Conservation (phyloP, 2,888 invertebrate genomes). For the Cordilura impudica region DNA sequence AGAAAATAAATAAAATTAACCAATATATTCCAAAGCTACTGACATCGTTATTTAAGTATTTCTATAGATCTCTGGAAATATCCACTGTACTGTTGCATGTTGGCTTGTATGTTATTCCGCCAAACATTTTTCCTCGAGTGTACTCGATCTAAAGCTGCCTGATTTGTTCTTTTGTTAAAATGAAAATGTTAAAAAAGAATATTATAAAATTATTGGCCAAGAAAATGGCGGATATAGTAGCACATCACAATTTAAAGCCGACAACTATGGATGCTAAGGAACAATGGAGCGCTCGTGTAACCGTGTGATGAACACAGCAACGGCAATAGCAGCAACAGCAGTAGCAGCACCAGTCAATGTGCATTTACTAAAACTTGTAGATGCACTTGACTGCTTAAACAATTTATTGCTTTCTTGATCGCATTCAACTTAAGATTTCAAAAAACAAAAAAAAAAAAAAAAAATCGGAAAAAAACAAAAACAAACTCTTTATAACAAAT, state of each 20-base stretch:
- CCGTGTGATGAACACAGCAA: constrained; percentile 21
- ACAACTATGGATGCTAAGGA: constrained; percentile 7
- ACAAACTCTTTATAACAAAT: constrained; percentile 35
- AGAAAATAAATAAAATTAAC: too few species aligned
- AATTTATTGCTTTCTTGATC: constrained; percentile 72
- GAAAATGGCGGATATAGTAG: constrained; percentile 56
- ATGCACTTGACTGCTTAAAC: constrained; percentile 68
- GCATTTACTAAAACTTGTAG: constrained; percentile 53
- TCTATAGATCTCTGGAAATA: too few species aligned
- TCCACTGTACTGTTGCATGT: too few species aligned
- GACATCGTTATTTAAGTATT: too few species aligned
- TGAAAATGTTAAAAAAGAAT: constrained; percentile 1
- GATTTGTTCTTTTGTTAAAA: constrained; percentile 26
- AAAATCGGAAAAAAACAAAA: not conserved
- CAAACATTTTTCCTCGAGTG: constrained; percentile 13
- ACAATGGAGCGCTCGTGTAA: constrained; percentile 18
- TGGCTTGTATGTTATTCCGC: not conserved
- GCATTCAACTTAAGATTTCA: constrained; percentile 64
- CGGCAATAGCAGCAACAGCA: constrained; percentile 15
- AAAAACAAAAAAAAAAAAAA: constrained; percentile 9
- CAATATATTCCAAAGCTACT: too few species aligned
- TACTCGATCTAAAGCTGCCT: not conserved
- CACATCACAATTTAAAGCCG: constrained; percentile 40
- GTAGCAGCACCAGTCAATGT: constrained; percentile 33
- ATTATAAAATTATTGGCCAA: constrained; percentile 46